Evolutionary conservation across 2,797 vertebrate genomes (phyloP).

Genomic region (Cyclura pinguis): DNA sequence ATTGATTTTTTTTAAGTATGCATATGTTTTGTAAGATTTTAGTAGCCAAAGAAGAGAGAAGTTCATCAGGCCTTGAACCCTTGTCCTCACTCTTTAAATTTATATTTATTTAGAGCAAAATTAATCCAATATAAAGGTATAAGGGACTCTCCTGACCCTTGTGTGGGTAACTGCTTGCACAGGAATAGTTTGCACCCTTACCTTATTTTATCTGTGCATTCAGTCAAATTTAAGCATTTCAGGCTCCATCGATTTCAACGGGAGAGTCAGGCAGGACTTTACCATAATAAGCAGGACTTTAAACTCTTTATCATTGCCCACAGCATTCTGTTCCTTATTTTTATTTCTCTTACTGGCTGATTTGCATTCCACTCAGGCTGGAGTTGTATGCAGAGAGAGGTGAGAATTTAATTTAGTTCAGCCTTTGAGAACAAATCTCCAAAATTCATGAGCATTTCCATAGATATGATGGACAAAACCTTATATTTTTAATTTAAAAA

Average conservation of each 20-base stretch:
- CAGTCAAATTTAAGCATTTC: not conserved
- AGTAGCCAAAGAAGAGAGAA: not conserved
- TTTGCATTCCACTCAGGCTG: not conserved
- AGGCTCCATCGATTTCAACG: not conserved
- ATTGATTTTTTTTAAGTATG: not conserved
- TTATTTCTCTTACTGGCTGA: not conserved
- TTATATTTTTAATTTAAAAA: too few relatives aligned
- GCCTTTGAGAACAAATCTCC: too few relatives aligned
- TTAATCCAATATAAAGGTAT: not conserved
- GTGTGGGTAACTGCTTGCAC: not conserved
- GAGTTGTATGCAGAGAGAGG: not conserved
- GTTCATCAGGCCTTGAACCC: not conserved
- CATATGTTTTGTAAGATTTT: not conserved
- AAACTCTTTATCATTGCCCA: not conserved
- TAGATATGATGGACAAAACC: too few relatives aligned
- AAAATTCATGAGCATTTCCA: too few relatives aligned
- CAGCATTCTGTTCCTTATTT: not conserved
- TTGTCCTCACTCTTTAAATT: not conserved
- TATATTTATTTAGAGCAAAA: not conserved
- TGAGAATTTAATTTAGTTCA: not conserved
- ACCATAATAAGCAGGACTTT: not conserved
- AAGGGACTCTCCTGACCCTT: not conserved
- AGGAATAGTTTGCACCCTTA: not conserved
- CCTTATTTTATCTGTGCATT: not conserved
- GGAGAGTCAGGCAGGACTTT: not conserved